phyloP scores from a whole-genome alignment of 2,888 invertebrate species.

The Ceratothoa steindachneri region DNA sequence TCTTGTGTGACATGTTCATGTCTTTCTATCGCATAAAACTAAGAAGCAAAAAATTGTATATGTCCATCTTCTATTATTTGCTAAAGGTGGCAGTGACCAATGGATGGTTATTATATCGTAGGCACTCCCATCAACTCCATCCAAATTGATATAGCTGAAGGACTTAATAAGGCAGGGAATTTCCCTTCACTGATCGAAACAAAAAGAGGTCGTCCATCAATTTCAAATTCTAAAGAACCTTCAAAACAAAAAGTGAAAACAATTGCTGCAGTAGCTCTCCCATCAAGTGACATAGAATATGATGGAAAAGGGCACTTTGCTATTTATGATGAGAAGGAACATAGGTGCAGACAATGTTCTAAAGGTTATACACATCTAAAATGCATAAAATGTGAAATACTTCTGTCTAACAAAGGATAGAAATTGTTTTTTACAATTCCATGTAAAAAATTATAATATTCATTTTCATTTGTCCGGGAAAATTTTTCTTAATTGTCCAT shows the following conservation, averaged over 20 bases:
- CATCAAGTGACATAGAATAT: background rate
- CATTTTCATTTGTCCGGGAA: no score
- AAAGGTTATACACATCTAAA: background rate
- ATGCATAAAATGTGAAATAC: slow-evolving; percentile 1
- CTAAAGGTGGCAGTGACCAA: background rate
- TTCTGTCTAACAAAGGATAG: background rate
- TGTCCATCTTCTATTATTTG: slow-evolving; percentile 6
- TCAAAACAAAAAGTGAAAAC: background rate
- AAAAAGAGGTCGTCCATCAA: background rate
- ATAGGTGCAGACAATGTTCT: background rate
- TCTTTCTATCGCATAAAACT: background rate
- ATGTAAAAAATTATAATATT: no score
- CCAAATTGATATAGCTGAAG: background rate
- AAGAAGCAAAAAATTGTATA: slow-evolving; percentile 9
- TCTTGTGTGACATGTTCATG: background rate
- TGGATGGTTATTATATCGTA: slow-evolving; percentile 4
- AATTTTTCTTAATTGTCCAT: no score
- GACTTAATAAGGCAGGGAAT: background rate
- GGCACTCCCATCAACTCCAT: background rate
- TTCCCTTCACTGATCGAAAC: background rate
- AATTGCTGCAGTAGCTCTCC: background rate
- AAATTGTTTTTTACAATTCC: background rate
- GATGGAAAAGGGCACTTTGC: background rate
- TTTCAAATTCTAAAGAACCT: background rate
- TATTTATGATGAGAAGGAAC: background rate